phyloP scores from a whole-genome alignment of 2,113 vertebrate genomes.

The Benitochromis conjunctus region DNA sequence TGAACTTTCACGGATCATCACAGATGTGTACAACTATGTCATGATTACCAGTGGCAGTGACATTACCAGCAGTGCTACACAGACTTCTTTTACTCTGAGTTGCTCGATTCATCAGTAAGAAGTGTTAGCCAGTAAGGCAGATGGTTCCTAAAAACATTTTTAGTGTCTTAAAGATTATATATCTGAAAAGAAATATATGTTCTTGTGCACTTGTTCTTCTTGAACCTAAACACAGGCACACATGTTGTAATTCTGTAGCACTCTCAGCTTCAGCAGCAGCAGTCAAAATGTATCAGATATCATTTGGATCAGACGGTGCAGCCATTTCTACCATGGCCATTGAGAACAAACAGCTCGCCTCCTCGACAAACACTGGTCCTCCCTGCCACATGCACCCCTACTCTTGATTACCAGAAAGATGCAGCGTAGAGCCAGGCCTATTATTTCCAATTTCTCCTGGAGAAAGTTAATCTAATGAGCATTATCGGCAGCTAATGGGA shows the following conservation, averaged over 20 bases:
- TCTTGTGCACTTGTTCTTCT: neutral
- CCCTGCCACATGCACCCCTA: slow-evolving; percentile 2
- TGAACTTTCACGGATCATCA: neutral
- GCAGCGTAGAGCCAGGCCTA: slow-evolving; percentile 35
- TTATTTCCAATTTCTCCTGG: slow-evolving; percentile 75
- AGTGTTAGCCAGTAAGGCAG: neutral
- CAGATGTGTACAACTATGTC: neutral
- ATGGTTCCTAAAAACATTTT: neutral
- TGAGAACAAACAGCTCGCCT: slow-evolving; percentile 6
- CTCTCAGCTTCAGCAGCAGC: neutral
- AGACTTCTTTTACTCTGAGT: neutral
- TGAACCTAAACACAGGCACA: neutral
- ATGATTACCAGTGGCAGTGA: neutral
- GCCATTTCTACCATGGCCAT: slow-evolving; percentile 29
- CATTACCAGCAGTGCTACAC: neutral
- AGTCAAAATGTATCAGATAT: slow-evolving; percentile 22
- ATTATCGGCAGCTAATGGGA: slow-evolving; percentile 80
- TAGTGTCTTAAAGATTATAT: neutral
- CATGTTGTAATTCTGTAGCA: neutral
- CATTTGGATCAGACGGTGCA: slow-evolving; percentile 36
- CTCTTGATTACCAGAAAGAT: slow-evolving; percentile 50
- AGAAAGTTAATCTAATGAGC: slow-evolving; percentile 82
- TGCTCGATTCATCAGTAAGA: neutral
- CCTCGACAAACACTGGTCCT: slow-evolving; percentile 25
- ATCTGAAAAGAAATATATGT: neutral